Percentiles rank a stretch among this genome's conserved stretches.
Conservation (phyloP, 2,888 invertebrate genomes). For the Meiosimyza decipiens region DNA sequence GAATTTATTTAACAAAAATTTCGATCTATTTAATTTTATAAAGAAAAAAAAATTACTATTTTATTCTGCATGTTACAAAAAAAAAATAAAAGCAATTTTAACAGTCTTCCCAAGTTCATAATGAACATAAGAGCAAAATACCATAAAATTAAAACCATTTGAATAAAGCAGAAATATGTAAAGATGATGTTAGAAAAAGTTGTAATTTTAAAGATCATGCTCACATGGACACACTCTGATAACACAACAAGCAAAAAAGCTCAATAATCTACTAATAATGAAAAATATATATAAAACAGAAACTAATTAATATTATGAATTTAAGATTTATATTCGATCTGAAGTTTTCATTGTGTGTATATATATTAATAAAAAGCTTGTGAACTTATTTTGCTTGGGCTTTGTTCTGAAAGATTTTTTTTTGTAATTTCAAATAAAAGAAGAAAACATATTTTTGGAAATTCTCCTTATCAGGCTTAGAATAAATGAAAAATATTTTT, state of each 20-base stretch:
- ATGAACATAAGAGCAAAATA: slow-evolving; percentile 7
- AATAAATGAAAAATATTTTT: too few relatives aligned
- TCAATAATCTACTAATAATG: slow-evolving; percentile 19
- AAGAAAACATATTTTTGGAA: too few relatives aligned
- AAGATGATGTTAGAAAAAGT: slow-evolving; percentile 24
- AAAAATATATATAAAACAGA: slow-evolving; percentile 1
- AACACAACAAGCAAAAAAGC: slow-evolving; percentile 35
- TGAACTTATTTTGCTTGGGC: too few relatives aligned
- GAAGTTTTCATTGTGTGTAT: too few relatives aligned
- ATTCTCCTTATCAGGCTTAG: too few relatives aligned
- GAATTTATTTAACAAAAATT: too few relatives aligned
- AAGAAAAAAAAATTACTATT: not conserved
- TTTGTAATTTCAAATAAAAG: too few relatives aligned
- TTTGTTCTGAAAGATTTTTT: too few relatives aligned
- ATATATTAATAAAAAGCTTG: too few relatives aligned
- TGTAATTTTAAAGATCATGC: not conserved
- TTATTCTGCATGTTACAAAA: not conserved
- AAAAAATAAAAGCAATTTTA: slow-evolving; percentile 24
- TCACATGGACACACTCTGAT: not conserved
- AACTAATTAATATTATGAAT: too few relatives aligned
- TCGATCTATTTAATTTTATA: too few relatives aligned
- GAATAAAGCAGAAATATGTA: slow-evolving; percentile 36
- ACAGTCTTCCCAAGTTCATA: slow-evolving; percentile 33
- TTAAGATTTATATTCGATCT: too few relatives aligned
- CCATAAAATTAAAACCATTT: slow-evolving; percentile 34